Percentiles rank a stretch among this genome's conserved stretches.
Evolutionary conservation across 2,113 vertebrate species (phyloP).

Genomic region (Platichthys stellatus): DNA sequence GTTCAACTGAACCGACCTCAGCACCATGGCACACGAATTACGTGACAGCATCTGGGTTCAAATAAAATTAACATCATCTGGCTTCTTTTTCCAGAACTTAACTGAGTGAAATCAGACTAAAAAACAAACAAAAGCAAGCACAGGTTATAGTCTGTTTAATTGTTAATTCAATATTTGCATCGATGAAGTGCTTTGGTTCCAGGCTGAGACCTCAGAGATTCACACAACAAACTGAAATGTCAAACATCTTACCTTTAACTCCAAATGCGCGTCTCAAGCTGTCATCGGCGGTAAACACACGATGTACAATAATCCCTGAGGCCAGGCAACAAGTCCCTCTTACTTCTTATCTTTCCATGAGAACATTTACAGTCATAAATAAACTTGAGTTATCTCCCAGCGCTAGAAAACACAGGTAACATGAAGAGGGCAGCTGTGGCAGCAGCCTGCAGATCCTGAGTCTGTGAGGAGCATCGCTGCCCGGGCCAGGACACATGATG

Average conservation of each 20-base stretch:
- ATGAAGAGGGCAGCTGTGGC: not conserved
- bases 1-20: constrained; percentile 33
- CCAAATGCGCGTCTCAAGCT: constrained; percentile 26
- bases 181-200: not conserved
- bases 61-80: not conserved
- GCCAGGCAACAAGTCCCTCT: not conserved
- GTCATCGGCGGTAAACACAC: not conserved
- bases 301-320: not conserved
- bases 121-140: not conserved
- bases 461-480: constrained; percentile 70
- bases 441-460: constrained; percentile 37
- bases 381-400: not conserved
- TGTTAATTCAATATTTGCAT: constrained; percentile 17
- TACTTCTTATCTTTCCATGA: not conserved
- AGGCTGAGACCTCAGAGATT: not conserved
- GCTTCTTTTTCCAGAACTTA: not conserved
- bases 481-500: constrained; percentile 21
- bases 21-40: not conserved
- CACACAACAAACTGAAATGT: not conserved
- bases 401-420: not conserved
- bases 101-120: too few species aligned
- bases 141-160: constrained; percentile 1
- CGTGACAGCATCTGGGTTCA: not conserved
- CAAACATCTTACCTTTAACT: constrained; percentile 59
- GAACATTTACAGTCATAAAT: not conserved